phyloP scores from a whole-genome alignment of 2,113 vertebrate genomes.

The Galemys pyrenaicus region DNA sequence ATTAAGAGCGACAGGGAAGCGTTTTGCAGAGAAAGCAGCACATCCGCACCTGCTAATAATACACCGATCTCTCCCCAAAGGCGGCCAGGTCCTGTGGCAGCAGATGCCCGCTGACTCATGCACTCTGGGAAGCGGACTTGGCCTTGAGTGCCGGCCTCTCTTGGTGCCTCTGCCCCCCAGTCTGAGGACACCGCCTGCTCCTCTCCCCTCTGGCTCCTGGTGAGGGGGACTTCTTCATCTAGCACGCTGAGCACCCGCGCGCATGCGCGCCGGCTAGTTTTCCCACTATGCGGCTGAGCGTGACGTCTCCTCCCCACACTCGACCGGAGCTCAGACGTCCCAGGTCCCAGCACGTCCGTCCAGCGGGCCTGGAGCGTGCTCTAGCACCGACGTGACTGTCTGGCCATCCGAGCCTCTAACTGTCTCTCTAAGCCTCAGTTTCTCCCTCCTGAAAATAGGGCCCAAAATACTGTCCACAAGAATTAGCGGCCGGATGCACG shows the following conservation, averaged over 20 bases:
- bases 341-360: too few species aligned
- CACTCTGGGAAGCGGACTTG: neutral
- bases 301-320: neutral
- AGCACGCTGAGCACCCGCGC: neutral
- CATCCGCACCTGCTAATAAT: slow-evolving; percentile 44
- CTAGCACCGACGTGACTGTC: fast-evolving
- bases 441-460: neutral
- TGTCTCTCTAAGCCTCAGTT: neutral
- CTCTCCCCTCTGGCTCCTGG: neutral
- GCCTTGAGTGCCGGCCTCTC: neutral
- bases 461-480: neutral
- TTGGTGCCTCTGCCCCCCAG: neutral
- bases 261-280: fast-evolving
- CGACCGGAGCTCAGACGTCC: neutral
- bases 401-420: neutral
- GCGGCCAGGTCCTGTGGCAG: neutral
- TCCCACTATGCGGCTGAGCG: neutral
- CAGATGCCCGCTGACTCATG: slow-evolving; percentile 26
- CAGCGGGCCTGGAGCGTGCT: fast-evolving
- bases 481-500: neutral
- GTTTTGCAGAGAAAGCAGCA: slow-evolving; percentile 45
- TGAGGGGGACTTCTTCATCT: neutral
- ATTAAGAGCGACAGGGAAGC: neutral
- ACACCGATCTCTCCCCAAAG: neutral
- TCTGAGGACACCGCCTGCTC: fast-evolving